Conservation (phyloP, 2,113 vertebrate genomes). For the Campylomormyrus numenius region DNA sequence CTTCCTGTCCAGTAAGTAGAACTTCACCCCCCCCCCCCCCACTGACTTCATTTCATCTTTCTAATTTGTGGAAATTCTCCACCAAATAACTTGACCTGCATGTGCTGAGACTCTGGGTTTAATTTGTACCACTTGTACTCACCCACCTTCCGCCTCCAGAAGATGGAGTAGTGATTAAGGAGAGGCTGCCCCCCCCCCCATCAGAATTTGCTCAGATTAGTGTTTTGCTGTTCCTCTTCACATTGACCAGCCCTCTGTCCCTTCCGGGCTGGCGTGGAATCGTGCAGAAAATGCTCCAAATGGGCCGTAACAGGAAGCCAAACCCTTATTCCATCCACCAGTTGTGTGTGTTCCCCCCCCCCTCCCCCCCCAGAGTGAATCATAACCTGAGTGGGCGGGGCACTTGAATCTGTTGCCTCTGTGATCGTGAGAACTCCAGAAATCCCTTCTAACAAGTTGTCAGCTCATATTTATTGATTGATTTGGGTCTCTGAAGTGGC, state of each 20-base stretch:
- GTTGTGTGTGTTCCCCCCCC: neutral
- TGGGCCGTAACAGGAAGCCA: neutral
- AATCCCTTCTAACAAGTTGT: neutral
- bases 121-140: neutral
- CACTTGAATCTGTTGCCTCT: neutral
- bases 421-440: neutral
- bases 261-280: neutral
- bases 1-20: constrained; percentile 88
- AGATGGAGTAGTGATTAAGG: constrained; percentile 39
- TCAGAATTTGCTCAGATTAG: constrained; percentile 33
- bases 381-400: neutral
- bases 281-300: neutral
- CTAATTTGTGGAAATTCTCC: neutral
- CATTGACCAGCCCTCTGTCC: neutral
- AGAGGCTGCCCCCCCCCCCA: constrained; percentile 5
- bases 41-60: constrained; percentile 22
- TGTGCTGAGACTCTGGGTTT: neutral
- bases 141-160: constrained; percentile 7
- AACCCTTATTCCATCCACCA: neutral
- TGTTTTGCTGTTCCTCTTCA: neutral
- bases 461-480: neutral
- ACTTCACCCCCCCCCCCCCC: neutral
- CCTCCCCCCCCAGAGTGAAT: neutral
- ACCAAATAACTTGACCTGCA: neutral
- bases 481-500: neutral